Percentiles rank a stretch among this genome's conserved stretches.
These are phyloP conservation scores for Xestoiulus laeticollis DNA, from an alignment of 2,888 invertebrate genomes.

Conservation along the genomic window DNA sequence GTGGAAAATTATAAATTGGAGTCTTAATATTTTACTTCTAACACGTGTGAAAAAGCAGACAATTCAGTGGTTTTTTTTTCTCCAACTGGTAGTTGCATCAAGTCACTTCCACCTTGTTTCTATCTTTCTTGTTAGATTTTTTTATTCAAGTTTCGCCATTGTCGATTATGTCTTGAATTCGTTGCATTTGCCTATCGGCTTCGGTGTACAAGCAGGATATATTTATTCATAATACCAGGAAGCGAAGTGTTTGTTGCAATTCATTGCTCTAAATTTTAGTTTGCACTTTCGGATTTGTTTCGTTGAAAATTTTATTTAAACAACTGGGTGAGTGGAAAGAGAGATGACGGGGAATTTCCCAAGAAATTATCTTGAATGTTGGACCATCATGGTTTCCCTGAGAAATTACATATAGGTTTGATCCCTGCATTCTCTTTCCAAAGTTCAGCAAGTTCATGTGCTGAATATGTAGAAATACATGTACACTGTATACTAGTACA, in stretches of 20 bases:
- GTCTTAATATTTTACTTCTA: not conserved
- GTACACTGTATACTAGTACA: no score
- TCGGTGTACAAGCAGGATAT: not conserved
- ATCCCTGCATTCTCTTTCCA: no score
- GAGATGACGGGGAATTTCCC: not conserved
- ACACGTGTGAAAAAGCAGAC: not conserved
- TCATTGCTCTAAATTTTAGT: not conserved
- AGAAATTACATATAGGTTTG: no score
- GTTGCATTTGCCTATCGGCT: not conserved
- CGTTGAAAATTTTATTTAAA: not conserved
- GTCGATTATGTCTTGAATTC: not conserved
- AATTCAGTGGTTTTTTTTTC: not conserved
- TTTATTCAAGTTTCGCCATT: not conserved
- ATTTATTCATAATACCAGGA: not conserved
- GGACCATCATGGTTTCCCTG: not conserved
- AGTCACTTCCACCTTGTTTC: not conserved
- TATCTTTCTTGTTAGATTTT: not conserved
- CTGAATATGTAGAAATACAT: no score
- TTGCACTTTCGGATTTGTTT: not conserved
- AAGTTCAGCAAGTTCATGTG: no score
- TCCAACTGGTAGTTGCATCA: not conserved
- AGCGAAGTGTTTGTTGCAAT: not conserved
- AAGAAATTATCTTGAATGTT: not conserved
- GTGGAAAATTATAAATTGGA: not conserved
- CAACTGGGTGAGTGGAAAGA: not conserved